These are phyloP conservation scores for Pyrgus malvae DNA, from an alignment of 2,888 invertebrate genomes.

Conservation along the genomic window DNA sequence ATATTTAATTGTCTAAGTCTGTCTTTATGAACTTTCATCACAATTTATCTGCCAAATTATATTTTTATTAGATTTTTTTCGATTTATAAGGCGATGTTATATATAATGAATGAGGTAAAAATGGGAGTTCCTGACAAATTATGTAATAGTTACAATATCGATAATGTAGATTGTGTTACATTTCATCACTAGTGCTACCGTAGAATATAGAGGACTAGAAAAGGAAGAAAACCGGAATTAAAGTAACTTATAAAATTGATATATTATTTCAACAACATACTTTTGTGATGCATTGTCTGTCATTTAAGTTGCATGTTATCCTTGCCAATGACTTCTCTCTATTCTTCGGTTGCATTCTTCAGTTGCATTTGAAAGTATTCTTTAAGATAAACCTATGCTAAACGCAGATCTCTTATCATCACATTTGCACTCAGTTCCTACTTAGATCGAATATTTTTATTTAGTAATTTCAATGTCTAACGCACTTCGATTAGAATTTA, in stretches of 20 bases:
- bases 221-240: too few species aligned
- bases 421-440: slow-evolving; percentile 79
- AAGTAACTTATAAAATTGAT: not conserved
- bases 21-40: slow-evolving; percentile 20
- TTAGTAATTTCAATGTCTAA: slow-evolving; percentile 58
- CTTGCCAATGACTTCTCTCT: slow-evolving; percentile 12
- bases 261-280: not conserved
- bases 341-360: slow-evolving; percentile 43
- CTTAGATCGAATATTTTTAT: slow-evolving; percentile 70
- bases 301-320: not conserved
- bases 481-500: slow-evolving; percentile 41
- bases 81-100: slow-evolving; percentile 22
- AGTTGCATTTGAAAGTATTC: slow-evolving; percentile 69
- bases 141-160: slow-evolving; percentile 37
- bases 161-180: slow-evolving; percentile 33
- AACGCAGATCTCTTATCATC: slow-evolving; percentile 70
- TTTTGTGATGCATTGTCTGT: not conserved
- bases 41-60: slow-evolving; percentile 26
- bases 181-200: slow-evolving; percentile 27
- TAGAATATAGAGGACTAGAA: slow-evolving; percentile 22
- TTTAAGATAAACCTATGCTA: slow-evolving; percentile 49
- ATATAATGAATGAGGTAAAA: slow-evolving; percentile 25
- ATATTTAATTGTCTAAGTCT: slow-evolving; percentile 23
- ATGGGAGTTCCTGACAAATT: slow-evolving; percentile 48
- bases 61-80: slow-evolving; percentile 23